Percentiles rank a stretch among this genome's conserved stretches.
Conservation (phyloP, 2,888 invertebrate species). For the Rotaria magnacalcarata region DNA sequence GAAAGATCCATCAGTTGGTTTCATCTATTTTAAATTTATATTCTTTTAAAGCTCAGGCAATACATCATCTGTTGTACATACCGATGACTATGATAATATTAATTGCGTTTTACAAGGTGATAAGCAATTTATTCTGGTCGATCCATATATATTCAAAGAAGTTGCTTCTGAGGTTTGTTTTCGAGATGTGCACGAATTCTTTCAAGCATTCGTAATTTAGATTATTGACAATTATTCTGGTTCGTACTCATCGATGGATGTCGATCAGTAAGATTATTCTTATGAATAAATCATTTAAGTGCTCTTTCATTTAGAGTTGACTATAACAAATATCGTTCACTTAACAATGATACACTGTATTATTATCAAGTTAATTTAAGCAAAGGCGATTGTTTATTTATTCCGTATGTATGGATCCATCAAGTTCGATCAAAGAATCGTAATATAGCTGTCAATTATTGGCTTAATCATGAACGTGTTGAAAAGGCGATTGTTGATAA, state of each 20-base stretch:
- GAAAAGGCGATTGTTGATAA: neutral
- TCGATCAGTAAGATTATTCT: conserved; percentile 50
- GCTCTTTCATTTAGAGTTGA: conserved; percentile 40
- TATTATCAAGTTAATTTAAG: conserved; percentile 45
- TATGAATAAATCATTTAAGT: neutral
- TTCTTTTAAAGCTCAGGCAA: conserved; percentile 59
- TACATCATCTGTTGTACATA: conserved; percentile 58
- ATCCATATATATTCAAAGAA: conserved; percentile 48
- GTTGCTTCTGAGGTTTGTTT: neutral
- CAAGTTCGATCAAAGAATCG: conserved; percentile 50
- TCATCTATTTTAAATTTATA: conserved; percentile 50
- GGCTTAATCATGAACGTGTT: conserved; percentile 48
- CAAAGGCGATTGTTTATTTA: conserved; percentile 47
- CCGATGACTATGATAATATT: conserved; percentile 57
- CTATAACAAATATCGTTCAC: conserved; percentile 43
- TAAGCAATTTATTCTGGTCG: conserved; percentile 55
- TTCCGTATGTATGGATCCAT: conserved; percentile 49
- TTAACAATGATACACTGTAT: conserved; percentile 41
- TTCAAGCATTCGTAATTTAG: neutral
- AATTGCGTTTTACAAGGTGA: conserved; percentile 55
- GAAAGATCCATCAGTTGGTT: too few species aligned
- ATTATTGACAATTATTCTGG: conserved; percentile 49
- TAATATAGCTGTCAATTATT: conserved; percentile 52
- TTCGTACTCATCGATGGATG: conserved; percentile 49
- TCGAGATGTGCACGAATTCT: neutral